These are phyloP conservation scores for Zeugodacus cucurbitae DNA, from an alignment of 1,140 invertebrate genomes.

Conservation along the genomic window DNA sequence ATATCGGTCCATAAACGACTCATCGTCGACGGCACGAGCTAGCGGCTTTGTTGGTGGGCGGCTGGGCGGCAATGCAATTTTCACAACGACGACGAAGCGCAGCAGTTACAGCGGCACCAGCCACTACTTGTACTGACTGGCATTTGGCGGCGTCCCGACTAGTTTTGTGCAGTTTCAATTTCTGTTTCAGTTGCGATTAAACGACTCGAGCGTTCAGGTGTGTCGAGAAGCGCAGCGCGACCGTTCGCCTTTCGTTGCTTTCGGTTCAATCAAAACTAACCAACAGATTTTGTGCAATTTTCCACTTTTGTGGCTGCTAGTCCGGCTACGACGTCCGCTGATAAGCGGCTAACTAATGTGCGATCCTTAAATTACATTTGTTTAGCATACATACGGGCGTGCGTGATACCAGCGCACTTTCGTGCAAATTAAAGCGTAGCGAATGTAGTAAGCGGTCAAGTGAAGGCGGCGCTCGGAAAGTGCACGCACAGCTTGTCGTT, in stretches of 20 bases:
- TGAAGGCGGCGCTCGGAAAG: not conserved
- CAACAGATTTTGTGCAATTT: not conserved
- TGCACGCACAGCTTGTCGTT: not conserved
- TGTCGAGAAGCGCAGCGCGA: not conserved
- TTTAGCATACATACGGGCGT: not conserved
- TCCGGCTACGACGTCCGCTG: not conserved
- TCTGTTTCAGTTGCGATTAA: conserved; percentile 36
- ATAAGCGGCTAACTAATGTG: not conserved
- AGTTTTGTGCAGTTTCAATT: conserved; percentile 25
- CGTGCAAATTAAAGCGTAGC: not conserved
- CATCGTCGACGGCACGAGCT: not conserved
- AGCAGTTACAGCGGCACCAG: not conserved
- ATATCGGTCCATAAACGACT: not conserved
- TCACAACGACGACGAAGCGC: not conserved
- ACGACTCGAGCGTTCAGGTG: conserved; percentile 38
- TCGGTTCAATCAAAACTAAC: not conserved
- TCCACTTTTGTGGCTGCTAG: not conserved
- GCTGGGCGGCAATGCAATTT: conserved; percentile 23
- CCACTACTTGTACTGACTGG: not conserved
- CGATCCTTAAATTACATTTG: not conserved
- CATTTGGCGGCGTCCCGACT: not conserved
- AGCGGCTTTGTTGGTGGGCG: not conserved
- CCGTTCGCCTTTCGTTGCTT: not conserved
- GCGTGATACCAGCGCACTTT: not conserved
- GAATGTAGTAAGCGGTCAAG: conserved; percentile 25